Evolutionary conservation across 2,797 vertebrate genomes (phyloP).

Genomic region (Luscinia luscinia): DNA sequence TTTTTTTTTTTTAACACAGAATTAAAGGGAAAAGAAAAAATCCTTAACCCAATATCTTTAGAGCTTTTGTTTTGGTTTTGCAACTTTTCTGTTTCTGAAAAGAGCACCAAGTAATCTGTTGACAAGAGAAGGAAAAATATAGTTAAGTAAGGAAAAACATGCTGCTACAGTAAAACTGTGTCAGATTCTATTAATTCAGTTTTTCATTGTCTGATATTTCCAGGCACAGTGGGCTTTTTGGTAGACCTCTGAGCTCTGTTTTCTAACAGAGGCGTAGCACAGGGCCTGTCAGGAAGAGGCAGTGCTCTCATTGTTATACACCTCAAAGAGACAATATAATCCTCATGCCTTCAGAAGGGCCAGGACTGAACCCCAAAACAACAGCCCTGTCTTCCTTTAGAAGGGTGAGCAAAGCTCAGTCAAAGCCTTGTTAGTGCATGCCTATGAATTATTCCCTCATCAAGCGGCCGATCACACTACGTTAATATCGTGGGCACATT

Average conservation of each 20-base stretch:
- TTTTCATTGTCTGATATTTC: constrained; percentile 73
- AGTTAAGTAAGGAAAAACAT: constrained; percentile 73
- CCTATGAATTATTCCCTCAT: constrained; percentile 51
- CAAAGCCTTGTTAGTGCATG: constrained; percentile 38
- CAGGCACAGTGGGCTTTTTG: constrained; percentile 77
- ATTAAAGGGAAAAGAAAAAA: constrained; percentile 53
- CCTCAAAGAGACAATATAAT: constrained; percentile 65
- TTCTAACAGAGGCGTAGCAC: constrained; percentile 74
- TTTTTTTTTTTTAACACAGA: neutral
- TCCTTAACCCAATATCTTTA: constrained; percentile 63
- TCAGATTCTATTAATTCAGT: constrained; percentile 73
- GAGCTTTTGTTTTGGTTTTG: constrained; percentile 69
- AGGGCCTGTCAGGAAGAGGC: constrained; percentile 62
- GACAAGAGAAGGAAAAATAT: constrained; percentile 58
- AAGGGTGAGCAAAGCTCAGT: constrained; percentile 52
- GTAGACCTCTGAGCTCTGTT: constrained; percentile 76
- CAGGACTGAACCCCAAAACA: constrained; percentile 66
- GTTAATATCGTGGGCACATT: constrained; percentile 52
- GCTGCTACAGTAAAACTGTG: constrained; percentile 70
- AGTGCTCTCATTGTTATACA: constrained; percentile 49
- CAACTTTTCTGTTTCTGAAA: constrained; percentile 65
- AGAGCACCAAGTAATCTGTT: constrained; percentile 64
- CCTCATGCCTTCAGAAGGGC: constrained; percentile 50
- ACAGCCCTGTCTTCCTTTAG: constrained; percentile 38
- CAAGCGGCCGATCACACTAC: constrained; percentile 19